Percentiles rank a stretch among this genome's conserved stretches.
These are phyloP conservation scores for Latrodectus geometricus DNA, from an alignment of 1,140 invertebrate species.

Conservation along the genomic window DNA sequence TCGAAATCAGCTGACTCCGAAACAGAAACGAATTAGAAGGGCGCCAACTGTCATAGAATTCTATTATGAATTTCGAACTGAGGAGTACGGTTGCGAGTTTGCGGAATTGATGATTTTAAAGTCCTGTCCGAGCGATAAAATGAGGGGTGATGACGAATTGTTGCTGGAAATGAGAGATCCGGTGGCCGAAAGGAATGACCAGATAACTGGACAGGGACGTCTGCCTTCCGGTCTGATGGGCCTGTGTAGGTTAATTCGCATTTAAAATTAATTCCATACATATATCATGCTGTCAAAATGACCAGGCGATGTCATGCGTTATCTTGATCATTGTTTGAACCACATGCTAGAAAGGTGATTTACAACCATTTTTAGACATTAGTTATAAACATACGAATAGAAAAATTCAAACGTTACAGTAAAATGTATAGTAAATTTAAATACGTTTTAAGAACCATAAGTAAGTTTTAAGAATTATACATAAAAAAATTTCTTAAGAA, in stretches of 20 bases:
- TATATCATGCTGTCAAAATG: background rate
- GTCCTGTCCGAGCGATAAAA: slow-evolving; percentile 32
- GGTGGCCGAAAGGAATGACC: slow-evolving; percentile 27
- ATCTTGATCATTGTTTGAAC: background rate
- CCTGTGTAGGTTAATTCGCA: slow-evolving; percentile 12
- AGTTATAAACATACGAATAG: background rate
- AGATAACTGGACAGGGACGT: slow-evolving; percentile 34
- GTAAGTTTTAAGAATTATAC: background rate
- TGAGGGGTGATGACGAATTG: slow-evolving; percentile 31
- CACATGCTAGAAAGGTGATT: background rate
- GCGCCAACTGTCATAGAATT: background rate
- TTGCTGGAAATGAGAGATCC: slow-evolving; percentile 24
- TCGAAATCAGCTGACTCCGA: slow-evolving; percentile 19
- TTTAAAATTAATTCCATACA: slow-evolving; percentile 37
- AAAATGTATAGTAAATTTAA: background rate
- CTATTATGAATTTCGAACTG: slow-evolving; percentile 23
- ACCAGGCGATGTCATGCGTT: background rate
- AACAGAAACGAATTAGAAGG: slow-evolving; percentile 7
- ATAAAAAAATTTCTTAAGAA: background rate
- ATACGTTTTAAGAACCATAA: background rate
- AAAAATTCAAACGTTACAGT: background rate
- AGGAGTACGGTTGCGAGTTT: background rate
- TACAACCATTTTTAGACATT: background rate
- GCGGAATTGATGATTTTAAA: slow-evolving; percentile 39
- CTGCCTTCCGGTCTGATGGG: slow-evolving; percentile 24